phyloP scores from a whole-genome alignment of 2,888 invertebrate species.

The Drosophila yooni region DNA sequence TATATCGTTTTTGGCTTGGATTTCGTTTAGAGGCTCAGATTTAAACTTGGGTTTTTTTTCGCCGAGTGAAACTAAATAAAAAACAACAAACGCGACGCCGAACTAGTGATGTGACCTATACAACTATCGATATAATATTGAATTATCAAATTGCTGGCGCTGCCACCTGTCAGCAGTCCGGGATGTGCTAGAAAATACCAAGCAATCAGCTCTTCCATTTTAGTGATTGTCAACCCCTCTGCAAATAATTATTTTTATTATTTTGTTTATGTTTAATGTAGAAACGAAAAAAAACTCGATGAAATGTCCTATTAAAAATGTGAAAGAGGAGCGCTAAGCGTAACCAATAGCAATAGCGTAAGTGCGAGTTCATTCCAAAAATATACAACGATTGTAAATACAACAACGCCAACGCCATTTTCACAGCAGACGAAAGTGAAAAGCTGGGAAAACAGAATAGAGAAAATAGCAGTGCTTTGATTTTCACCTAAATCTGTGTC shows the following conservation, averaged over 20 bases:
- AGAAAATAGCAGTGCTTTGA: slow-evolving; percentile 65
- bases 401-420: slow-evolving; percentile 56
- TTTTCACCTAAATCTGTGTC: slow-evolving; percentile 53
- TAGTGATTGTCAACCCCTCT: slow-evolving; percentile 47
- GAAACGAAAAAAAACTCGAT: slow-evolving; percentile 9
- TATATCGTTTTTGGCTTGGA: slow-evolving; percentile 28
- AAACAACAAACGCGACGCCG: slow-evolving; percentile 63
- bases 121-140: slow-evolving; percentile 19
- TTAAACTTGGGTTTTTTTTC: slow-evolving; percentile 46
- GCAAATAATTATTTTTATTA: slow-evolving; percentile 70
- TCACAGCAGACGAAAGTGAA: slow-evolving; percentile 58
- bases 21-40: slow-evolving; percentile 45
- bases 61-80: slow-evolving; percentile 37
- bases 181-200: slow-evolving; percentile 31
- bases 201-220: slow-evolving; percentile 30
- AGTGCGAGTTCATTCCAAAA: slow-evolving; percentile 47
- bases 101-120: slow-evolving; percentile 36
- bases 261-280: slow-evolving; percentile 72
- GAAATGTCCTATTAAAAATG: slow-evolving; percentile 47
- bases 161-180: slow-evolving; percentile 22
- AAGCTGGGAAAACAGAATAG: slow-evolving; percentile 70
- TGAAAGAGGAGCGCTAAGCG: slow-evolving; percentile 43
- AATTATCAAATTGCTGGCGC: neutral
- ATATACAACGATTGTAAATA: slow-evolving; percentile 13
- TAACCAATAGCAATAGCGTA: slow-evolving; percentile 53